Conservation (phyloP, 2,888 invertebrate species). For the Hydropsyche betteni region DNA sequence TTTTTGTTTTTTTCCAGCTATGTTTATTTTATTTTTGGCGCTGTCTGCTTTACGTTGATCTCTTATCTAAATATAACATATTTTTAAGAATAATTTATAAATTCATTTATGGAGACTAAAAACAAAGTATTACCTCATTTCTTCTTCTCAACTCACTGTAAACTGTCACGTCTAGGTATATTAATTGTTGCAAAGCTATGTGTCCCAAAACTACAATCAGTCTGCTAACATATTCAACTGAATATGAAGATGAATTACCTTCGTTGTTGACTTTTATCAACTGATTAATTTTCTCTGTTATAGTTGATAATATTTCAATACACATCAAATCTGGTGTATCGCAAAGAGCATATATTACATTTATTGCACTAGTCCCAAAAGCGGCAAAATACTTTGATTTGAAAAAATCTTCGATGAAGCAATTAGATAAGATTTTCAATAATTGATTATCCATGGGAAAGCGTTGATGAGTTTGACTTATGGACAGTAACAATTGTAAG, state of each 20-base stretch:
- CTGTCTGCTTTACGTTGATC: conserved; percentile 63
- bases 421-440: conserved; percentile 59
- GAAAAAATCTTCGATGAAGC: conserved; percentile 63
- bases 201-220: conserved; percentile 76
- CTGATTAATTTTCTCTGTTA: conserved; percentile 62
- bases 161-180: conserved; percentile 82
- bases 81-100: no score
- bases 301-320: conserved; percentile 62
- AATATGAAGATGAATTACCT: conserved; percentile 57
- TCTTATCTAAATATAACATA: conserved; percentile 57
- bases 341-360: conserved; percentile 67
- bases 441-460: conserved; percentile 60
- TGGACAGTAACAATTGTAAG: conserved; percentile 58
- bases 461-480: conserved; percentile 57
- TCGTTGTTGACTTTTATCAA: conserved; percentile 52
- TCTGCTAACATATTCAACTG: conserved; percentile 62
- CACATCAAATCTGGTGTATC: conserved; percentile 67
- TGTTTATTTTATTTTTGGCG: conserved; percentile 59
- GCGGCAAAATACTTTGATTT: conserved; percentile 63
- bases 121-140: conserved; percentile 58
- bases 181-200: conserved; percentile 79
- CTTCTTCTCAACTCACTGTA: conserved; percentile 78
- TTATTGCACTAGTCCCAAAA: conserved; percentile 65
- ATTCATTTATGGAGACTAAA: neutral
- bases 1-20: conserved; percentile 56